Evolutionary conservation across 2,888 invertebrate genomes (phyloP), one percentile per base, ranked within the genome.

Genomic region (Noctua janthe): DNA sequence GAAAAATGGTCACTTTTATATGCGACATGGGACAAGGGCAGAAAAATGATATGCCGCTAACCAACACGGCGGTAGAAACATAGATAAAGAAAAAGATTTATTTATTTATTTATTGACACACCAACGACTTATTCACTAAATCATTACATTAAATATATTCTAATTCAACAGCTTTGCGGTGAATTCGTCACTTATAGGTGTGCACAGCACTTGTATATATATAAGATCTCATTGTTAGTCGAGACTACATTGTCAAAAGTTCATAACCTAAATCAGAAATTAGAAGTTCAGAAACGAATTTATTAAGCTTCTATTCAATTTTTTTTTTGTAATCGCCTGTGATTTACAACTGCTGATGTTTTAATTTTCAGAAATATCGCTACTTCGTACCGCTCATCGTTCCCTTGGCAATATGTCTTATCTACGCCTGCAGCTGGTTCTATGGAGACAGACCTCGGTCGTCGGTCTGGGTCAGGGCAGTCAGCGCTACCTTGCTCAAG

Each of bases 321-420:
- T 10, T 54, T 8, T 54, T 54, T 23, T 29, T 29, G 23, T 8
- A 54, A 23, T 3, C 3, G 8, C 23, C 56, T 23, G 8, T 56
- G 56, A n/a, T 20, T 64, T 66, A 20, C 10, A 39, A 39, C 5
- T 20, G 20, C 35, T 35, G 10, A 47, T 47, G 43, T 69, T 69
- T 69, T n/a, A 15, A n/a, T 29, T 69, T 69, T 47, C 69, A 69
- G 69, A 69, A 69, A 69, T 47, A 69, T 17, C 69, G 69, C n/a
- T 69, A 5, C n/a, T n/a, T 69, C 47, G 17, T 69, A 8, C 8
- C 47, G 1, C 6, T 69, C 7, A 0, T 69, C 0, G n/a, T 69
- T n/a, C 47, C 47, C 1, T 47, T n/a, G 17, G 69, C 8, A 47
- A 13, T 17, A 0, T 15, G 1, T 69, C 69, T 29, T 8, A 47